Percentiles rank a stretch among this genome's conserved stretches.
phyloP scores from a whole-genome alignment of 2,888 invertebrate species.

The Torymus texanus region DNA sequence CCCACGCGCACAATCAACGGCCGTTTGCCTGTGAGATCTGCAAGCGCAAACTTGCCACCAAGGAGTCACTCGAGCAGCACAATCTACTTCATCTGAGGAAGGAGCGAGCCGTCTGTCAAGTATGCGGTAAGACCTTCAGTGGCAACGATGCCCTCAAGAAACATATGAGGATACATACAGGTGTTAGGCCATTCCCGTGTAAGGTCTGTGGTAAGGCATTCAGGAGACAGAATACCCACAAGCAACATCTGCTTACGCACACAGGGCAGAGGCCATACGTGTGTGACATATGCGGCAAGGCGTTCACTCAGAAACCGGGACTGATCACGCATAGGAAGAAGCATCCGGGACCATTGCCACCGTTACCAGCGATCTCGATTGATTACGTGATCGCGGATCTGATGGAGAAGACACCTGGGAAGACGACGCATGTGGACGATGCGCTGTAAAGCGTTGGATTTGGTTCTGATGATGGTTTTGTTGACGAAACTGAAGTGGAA shows the following conservation, averaged over 20 bases:
- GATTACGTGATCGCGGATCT: conserved; percentile 53
- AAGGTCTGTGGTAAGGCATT: conserved; percentile 64
- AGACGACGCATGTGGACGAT: neutral
- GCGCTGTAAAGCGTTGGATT: too few species aligned
- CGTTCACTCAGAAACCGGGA: conserved; percentile 61
- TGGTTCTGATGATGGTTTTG: too few species aligned
- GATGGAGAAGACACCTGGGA: conserved; percentile 39
- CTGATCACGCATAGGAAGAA: conserved; percentile 60
- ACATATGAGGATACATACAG: conserved; percentile 68
- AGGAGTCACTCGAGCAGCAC: conserved; percentile 59
- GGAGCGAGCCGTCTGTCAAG: conserved; percentile 57
- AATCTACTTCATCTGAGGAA: conserved; percentile 51
- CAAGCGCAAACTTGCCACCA: conserved; percentile 56
- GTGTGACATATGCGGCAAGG: conserved; percentile 61
- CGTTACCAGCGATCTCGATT: conserved; percentile 56
- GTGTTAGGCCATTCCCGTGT: conserved; percentile 66
- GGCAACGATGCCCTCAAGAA: conserved; percentile 63
- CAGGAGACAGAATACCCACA: conserved; percentile 56
- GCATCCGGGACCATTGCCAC: conserved; percentile 59
- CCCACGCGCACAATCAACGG: conserved; percentile 56
- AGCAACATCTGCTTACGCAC: conserved; percentile 61
- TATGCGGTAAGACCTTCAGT: conserved; percentile 60
- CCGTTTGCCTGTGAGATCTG: conserved; percentile 59
- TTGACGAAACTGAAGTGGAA: too few species aligned
- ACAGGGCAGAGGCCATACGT: conserved; percentile 57